These are phyloP conservation scores for Ectemnius cavifrons DNA, from an alignment of 2,888 invertebrate genomes.

Conservation along the genomic window DNA sequence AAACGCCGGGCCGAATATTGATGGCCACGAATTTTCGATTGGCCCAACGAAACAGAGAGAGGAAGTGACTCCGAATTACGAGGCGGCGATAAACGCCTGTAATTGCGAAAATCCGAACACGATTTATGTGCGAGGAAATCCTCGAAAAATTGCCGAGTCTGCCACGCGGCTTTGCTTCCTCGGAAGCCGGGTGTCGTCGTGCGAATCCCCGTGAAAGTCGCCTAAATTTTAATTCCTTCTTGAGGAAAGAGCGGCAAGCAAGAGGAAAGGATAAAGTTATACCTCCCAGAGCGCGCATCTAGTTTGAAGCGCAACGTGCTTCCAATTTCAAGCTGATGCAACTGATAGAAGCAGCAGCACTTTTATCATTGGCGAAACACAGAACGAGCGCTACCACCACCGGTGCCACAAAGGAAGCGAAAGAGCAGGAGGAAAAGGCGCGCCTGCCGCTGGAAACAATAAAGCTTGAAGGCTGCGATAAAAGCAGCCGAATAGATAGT, in stretches of 20 bases:
- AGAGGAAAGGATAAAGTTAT: not conserved
- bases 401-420: not conserved
- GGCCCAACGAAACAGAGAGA: not conserved
- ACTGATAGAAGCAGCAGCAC: constrained; percentile 1
- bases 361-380: not conserved
- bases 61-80: not conserved
- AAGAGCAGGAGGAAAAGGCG: not conserved
- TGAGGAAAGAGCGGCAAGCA: not conserved
- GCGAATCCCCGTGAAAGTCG: not conserved
- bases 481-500: not conserved
- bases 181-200: too few species aligned
- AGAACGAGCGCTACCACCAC: not conserved
- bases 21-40: constrained; percentile 2
- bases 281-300: not conserved
- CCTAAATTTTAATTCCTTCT: not conserved
- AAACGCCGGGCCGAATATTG: constrained; percentile 3
- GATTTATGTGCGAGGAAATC: too few species aligned
- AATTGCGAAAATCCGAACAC: not conserved
- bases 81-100: not conserved
- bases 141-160: too few species aligned
- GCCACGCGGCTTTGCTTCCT: too few species aligned
- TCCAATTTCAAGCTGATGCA: not conserved
- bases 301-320: too few species aligned
- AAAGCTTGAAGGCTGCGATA: constrained; percentile 6
- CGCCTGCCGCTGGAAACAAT: not conserved